Evolutionary conservation across 2,113 vertebrate species (phyloP).

Genomic region (Mus musculus): GRCm39 chr11:100452001-100452500

Average conservation of each 20-base stretch:
- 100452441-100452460: neutral
- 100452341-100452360: neutral
- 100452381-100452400: neutral
- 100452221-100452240: neutral
- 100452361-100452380: neutral
- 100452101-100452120: neutral
- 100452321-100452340: neutral
- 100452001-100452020: neutral
- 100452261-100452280: neutral
- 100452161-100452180: neutral
- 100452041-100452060: neutral
- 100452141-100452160: neutral
- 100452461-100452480: neutral
- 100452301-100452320: neutral
- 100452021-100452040: neutral
- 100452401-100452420: conserved; percentile 3
- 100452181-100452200: neutral
- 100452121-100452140: neutral
- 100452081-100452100: rapidly evolving
- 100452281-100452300: neutral
- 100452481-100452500: neutral
- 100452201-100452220: neutral
- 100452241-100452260: neutral
- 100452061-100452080: too few species aligned
- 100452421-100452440: neutral